These are phyloP conservation scores for Acipenser transmontanus DNA, from an alignment of 2,797 vertebrate genomes.

Conservation along the genomic window DNA sequence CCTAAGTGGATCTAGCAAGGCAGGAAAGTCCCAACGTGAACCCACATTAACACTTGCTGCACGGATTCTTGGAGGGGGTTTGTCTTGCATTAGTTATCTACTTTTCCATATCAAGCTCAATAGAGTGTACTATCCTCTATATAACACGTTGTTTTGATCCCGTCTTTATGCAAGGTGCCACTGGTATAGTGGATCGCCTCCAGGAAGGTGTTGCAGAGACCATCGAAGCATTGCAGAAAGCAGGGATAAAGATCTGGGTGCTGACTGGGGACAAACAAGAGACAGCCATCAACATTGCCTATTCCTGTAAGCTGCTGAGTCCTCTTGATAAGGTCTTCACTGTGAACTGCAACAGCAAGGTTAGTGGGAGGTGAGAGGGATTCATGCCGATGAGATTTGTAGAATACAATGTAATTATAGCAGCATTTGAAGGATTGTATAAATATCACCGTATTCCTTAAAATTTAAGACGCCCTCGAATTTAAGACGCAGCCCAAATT, in stretches of 20 bases:
- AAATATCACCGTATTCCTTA: too few relatives aligned
- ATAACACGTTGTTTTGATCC: too few relatives aligned
- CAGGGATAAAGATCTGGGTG: slow-evolving; percentile 89
- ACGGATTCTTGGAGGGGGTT: too few relatives aligned
- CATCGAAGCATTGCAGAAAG: slow-evolving; percentile 76
- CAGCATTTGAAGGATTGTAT: slow-evolving; percentile 3
- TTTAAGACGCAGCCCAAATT: too few relatives aligned
- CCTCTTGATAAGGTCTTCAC: slow-evolving; percentile 68
- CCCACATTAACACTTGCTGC: too few relatives aligned
- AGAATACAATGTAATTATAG: neutral
- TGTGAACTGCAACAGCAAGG: slow-evolving; percentile 68
- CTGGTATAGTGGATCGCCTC: slow-evolving; percentile 85
- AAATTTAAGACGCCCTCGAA: too few relatives aligned
- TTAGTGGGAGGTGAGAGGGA: slow-evolving; percentile 34
- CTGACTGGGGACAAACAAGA: slow-evolving; percentile 93
- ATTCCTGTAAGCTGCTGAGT: slow-evolving; percentile 76
- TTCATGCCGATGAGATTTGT: neutral
- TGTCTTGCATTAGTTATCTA: too few relatives aligned
- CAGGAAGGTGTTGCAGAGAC: slow-evolving; percentile 91
- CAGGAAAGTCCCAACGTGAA: too few relatives aligned
- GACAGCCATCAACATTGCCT: slow-evolving; percentile 87
- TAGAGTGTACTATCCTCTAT: too few relatives aligned
- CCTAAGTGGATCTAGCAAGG: too few relatives aligned
- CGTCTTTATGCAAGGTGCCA: slow-evolving; percentile 62
- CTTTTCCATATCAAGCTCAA: too few relatives aligned